Base-by-base conservation (phyloP, 1,140 invertebrate species). In the Proales similis region DNA sequence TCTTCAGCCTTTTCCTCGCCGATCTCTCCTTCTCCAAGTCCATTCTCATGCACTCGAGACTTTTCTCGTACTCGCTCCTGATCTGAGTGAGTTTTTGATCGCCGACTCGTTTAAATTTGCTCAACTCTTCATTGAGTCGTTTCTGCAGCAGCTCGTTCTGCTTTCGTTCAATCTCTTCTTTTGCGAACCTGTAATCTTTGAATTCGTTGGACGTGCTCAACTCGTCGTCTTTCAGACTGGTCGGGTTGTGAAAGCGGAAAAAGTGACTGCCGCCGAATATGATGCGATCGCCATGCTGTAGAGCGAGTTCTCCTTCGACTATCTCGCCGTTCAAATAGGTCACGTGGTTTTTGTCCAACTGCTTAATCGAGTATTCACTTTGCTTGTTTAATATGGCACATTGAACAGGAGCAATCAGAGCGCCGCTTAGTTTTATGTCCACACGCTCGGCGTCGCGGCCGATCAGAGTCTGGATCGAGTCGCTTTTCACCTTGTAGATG, bases 401-500 rank as follows among this genome's bases (percentile, higher is more conserved):
- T 69, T 85, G 83, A 33, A 81, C 74, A 47, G 80, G 74, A n/a
- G 77, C 79, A 67, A 84, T 80, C 2, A 84, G 71, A 0, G 82
- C 81, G 38, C 83, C 83, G 65, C 78, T 78, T 11, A 85, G 73
- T 29, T 82, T 75, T 38, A 85, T 83, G 65, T 84, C 80, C 17
- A 57, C 74, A 36, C 70, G 69, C 22, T 66, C 64, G 4, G 71
- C 70, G 29, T 77, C 71, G 27, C 73, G 63, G 5, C 78, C 78
- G 14, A 79, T 68, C 9, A 66, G 66, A 2, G 77, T 77, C 29
- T 70, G 65, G 4, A 4, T 14, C 9, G 22, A 19, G 2, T 77
- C 77, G 42, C 73, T 68, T 36, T 74, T 73, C 42, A 85, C 69
- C 0, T 83, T 70, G 69, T 85, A 85, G 63, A 83, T 76, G 51